These are phyloP conservation scores for Calameuta pallipes DNA, from an alignment of 2,888 invertebrate genomes.

Conservation along the genomic window DNA sequence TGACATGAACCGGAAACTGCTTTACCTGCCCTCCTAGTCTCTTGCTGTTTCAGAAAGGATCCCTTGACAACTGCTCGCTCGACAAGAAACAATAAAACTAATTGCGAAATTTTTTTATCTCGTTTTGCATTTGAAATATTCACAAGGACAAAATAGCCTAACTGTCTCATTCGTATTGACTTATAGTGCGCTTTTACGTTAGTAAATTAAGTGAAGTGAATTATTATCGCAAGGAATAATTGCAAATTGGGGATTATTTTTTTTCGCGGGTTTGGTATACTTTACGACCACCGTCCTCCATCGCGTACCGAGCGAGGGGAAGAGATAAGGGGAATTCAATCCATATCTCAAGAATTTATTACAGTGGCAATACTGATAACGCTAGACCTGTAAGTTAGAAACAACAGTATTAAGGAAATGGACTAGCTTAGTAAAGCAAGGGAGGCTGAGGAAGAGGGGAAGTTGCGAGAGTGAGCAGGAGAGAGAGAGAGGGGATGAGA, in stretches of 20 bases:
- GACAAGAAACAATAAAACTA: background rate
- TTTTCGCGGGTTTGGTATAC: too few relatives aligned
- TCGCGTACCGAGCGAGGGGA: too few relatives aligned
- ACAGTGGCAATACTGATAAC: slow-evolving; percentile 7
- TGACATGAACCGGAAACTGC: background rate
- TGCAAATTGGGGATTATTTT: too few relatives aligned
- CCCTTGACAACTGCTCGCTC: background rate
- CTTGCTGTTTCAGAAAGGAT: background rate
- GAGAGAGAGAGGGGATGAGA: background rate
- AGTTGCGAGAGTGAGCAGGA: slow-evolving; percentile 2
- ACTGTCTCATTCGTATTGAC: background rate
- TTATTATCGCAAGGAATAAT: too few relatives aligned
- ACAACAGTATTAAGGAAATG: slow-evolving; percentile 22
- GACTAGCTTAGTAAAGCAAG: slow-evolving; percentile 7
- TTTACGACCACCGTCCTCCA: too few relatives aligned
- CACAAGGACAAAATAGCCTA: background rate
- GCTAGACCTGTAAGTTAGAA: slow-evolving; percentile 14
- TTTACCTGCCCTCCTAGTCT: background rate
- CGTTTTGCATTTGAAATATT: background rate
- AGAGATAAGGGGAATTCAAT: too few relatives aligned
- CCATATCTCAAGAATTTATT: background rate
- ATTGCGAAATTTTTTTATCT: background rate
- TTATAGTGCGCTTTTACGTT: background rate
- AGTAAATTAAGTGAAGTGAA: too few relatives aligned
- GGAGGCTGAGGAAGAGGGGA: too few relatives aligned